Base-by-base conservation (phyloP, 1,140 invertebrate genomes). In the Leptopilina boulardi region DNA sequence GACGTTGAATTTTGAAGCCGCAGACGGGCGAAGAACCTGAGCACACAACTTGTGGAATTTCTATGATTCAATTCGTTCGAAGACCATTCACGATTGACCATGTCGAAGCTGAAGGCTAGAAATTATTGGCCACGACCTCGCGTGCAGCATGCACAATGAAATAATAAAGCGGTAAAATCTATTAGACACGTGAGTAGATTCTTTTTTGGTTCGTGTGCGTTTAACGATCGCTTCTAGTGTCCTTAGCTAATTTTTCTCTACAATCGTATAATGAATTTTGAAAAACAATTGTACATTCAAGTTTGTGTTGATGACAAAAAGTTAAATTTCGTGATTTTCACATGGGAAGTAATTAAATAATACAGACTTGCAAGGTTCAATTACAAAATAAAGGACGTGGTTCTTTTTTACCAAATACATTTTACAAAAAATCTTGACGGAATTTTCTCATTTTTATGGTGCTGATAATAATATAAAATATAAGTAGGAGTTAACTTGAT, bases 141-240 rank as follows among this genome's bases (percentile, higher is more conserved):
- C 87, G 87, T 89, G 87, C 80, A 84, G 85, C 87, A 87, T 88
- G 83, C 85, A 80, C 85, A 86, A 88, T 86, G 83, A 87, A 89
- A 87, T 86, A 86, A 88, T 87, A 89, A 89, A 86, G 81, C 82
- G 84, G 86, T 83, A 83, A 87, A 89, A 87, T 87, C 84, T 87
- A 88, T 88, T 88, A 87, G 84, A 84, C 85, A 82, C 84, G 81
- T 85, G 84, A 87, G 84, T 82, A 77, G 81, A 74, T 84, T 86
- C 81, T 83, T 83, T 78, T 73, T 80, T 75, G 79, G 80, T 78
- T 85, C 81, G 81, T 80, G 70, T 74, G 71, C 74, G 74, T 87
- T 89, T 87, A 89, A 88, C 83, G 87, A 89, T 85, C 84, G 79
- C 71, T 79, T 77, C 75, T 82, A 42, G 30, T 73, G 74, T 71